These are phyloP conservation scores for Tokudaia tokunoshimensis DNA, from an alignment of 2,797 vertebrate genomes.

Conservation along the genomic window DNA sequence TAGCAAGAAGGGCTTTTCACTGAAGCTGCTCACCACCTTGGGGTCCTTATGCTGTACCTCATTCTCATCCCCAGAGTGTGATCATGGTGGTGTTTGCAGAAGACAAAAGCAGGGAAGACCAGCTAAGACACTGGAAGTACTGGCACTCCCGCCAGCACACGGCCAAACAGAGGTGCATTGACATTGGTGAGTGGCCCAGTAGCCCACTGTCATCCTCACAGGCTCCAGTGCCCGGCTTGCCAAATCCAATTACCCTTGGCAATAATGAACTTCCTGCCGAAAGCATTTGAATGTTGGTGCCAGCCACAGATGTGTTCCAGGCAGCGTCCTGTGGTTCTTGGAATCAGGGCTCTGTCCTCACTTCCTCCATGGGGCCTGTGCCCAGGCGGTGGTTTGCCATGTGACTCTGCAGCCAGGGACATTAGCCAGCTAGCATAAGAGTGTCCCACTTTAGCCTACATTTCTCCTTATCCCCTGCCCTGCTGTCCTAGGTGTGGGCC, in stretches of 20 bases:
- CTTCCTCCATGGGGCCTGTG: constrained; percentile 20
- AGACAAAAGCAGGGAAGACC: constrained; percentile 98
- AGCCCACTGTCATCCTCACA: neutral
- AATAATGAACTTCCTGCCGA: constrained; percentile 75
- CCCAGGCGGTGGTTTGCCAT: neutral
- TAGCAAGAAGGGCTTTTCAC: neutral
- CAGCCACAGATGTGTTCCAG: constrained; percentile 64
- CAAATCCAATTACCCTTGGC: constrained; percentile 80
- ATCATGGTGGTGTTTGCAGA: constrained; percentile 99
- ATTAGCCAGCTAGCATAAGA: neutral
- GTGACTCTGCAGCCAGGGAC: neutral
- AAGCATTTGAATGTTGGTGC: constrained; percentile 58
- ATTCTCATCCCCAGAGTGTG: constrained; percentile 91
- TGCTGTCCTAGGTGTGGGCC: too few relatives aligned
- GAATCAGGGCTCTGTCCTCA: constrained; percentile 25
- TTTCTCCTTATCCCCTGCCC: neutral
- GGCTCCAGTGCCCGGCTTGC: constrained; percentile 66
- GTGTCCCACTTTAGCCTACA: neutral
- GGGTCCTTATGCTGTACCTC: neutral
- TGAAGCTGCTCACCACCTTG: neutral
- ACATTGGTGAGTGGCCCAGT: constrained; percentile 93
- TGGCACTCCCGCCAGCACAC: constrained; percentile 99
- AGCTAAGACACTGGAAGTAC: constrained; percentile 99
- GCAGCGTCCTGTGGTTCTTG: constrained; percentile 62
- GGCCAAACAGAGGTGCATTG: constrained; percentile 98